Base-by-base conservation (phyloP, 2,797 vertebrate species). In the Leptatherina wallacei region DNA sequence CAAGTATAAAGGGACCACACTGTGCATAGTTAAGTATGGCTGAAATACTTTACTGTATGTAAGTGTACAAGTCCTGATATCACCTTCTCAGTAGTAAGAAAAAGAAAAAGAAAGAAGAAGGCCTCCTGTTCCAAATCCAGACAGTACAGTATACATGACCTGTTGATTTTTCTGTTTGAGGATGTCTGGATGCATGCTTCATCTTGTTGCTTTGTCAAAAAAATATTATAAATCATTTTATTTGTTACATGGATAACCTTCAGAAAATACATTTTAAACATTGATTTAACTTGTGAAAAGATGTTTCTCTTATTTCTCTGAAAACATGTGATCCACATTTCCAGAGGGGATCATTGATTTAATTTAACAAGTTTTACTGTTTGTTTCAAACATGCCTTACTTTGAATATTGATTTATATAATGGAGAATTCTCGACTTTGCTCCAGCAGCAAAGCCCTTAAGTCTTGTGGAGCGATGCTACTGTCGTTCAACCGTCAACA, bases 391-490 rank as follows among this genome's bases (percentile, higher is more conserved):
- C 6, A 32, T n/a, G 12, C 2, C 24, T 62, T 56, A 8, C 51
- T 69, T 14, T 35, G 24, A 67, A 52, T 52, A 38, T 42, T 54
- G n/a, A 40, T 27, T 55, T 33, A 6, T 40, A 9, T 71, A 64
- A 71, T 38, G 18, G 33, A 67, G 20, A 27, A 12, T 33, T 20
- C 42, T 69, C 20, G 51, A 52, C 38, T 62, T 57, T 57, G 63
- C 22, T 64, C 56, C 65, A 33, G 52, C 77, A 95, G 95, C 92
- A 44, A 96, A 96, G 66, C 95, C 95, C 67, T 92, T 96, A 84
- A 95, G 95, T 67, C 85, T 96, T 85, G 92, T 94, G 44, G 94
- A 96, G 85, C 92, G 95, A 84, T 96, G 95, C 85, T 94, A 93
- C 88, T 96, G 95, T 59, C 93, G 94, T 24, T 85, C 92, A 8